phyloP scores from a whole-genome alignment of 2,888 invertebrate species.

The Idaea dimidiata region DNA sequence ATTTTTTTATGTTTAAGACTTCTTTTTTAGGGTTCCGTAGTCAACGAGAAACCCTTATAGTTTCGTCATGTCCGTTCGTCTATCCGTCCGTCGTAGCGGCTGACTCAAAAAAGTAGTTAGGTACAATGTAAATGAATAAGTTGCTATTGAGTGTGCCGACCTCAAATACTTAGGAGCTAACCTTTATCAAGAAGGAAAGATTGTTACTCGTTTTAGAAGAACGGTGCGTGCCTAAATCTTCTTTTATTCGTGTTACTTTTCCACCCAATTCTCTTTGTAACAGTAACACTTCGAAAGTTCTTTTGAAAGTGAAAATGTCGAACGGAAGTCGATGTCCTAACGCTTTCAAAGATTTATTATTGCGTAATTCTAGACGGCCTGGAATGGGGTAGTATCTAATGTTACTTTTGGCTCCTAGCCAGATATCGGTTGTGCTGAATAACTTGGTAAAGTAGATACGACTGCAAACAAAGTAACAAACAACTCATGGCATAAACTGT shows the following conservation, averaged over 20 bases:
- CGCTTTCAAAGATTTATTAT: slow-evolving; percentile 11
- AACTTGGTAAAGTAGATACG: slow-evolving; percentile 8
- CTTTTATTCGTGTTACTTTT: background rate
- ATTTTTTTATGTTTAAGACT: too few relatives aligned
- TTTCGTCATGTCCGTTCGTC: too few relatives aligned
- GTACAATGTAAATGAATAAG: too few relatives aligned
- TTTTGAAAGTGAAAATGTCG: slow-evolving; percentile 32
- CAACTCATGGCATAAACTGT: slow-evolving; percentile 12
- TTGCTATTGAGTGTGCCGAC: too few relatives aligned
- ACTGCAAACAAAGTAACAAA: slow-evolving; percentile 10
- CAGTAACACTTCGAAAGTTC: slow-evolving; percentile 14
- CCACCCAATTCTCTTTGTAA: background rate
- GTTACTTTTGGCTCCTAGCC: slow-evolving; percentile 14
- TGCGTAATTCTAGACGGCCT: slow-evolving; percentile 8
- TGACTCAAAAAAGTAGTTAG: too few relatives aligned
- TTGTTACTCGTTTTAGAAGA: background rate
- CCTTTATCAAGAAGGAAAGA: too few relatives aligned
- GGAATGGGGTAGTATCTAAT: background rate
- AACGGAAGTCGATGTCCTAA: slow-evolving; percentile 39
- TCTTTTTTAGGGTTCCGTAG: too few relatives aligned
- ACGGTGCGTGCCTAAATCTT: background rate
- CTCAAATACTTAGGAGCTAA: too few relatives aligned
- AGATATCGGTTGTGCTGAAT: slow-evolving; percentile 13
- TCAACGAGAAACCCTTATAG: too few relatives aligned
- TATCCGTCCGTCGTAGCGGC: too few relatives aligned